Base-by-base conservation (phyloP, 2,113 vertebrate genomes). In the Anolis sagrei region DNA sequence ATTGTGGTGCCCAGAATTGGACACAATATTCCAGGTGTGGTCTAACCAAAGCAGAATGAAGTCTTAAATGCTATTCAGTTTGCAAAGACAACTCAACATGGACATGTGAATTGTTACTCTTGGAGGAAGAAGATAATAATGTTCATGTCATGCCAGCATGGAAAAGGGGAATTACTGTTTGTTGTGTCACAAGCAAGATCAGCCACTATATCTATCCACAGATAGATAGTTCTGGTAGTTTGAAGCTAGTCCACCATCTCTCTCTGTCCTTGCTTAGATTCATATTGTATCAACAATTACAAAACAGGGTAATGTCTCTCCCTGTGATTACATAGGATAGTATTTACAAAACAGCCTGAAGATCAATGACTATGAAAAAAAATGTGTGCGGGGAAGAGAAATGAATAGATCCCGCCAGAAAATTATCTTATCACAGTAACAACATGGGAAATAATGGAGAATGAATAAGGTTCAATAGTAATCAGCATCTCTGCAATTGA, bases 331-430 rank as follows among this genome's bases (percentile, higher is more conserved):
- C 49, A 66, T 73, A 1, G 68, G 70, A 48, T 79, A 77, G 62
- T 76, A 44, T 0, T 87, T 86, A 68, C 4, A 86, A 85, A 83
- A 39, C 77, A 84, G 68, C 27, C 29, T 36, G 78, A 75, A 80
- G 64, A 86, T 86, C 84, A 81, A 76, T 68, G 66, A 36, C 7
- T 34, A 75, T n/a, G 74, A 58, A 58, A 58, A 58, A 58, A 58
- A 18, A 4, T 58, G 11, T 58, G 48, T 21, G 39, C 5, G 49
- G 8, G 29, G 51, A 5, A 48, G 21, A 49, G 29, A 9, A 73
- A 19, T 23, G 66, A 32, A 75, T 88, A 90, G 77, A 25, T 84
- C 51, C 27, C 44, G 64, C 39, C 76, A 14, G 70, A 86, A 76
- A 51, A 78, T 19, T 49, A 69, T 69, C 79, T 64, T 25, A 48